Conservation (phyloP, 2,797 vertebrate species). For the Galagoides demidoff region DNA sequence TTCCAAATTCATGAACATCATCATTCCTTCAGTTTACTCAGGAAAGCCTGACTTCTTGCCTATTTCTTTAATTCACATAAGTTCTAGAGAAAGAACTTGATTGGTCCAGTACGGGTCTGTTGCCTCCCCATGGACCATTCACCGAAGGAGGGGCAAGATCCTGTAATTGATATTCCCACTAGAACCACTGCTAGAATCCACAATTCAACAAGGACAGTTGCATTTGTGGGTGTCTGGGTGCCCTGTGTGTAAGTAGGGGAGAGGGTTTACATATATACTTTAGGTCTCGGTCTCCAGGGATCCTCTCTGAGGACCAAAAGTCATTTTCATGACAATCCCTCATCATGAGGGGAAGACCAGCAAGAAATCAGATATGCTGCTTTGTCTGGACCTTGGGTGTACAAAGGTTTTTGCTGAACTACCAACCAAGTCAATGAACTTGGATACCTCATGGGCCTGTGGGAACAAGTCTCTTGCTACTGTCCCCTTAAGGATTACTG, state of each 20-base stretch:
- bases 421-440: not conserved
- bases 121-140: not conserved
- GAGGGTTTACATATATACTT: not conserved
- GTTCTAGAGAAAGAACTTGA: not conserved
- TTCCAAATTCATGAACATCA: not conserved
- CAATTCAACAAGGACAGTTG: not conserved
- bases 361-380: not conserved
- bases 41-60: not conserved
- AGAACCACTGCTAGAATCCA: not conserved
- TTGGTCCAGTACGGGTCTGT: not conserved
- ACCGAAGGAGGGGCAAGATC: not conserved
- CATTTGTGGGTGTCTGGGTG: not conserved
- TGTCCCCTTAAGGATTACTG: too few relatives aligned
- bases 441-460: too few relatives aligned
- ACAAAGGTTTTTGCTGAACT: not conserved
- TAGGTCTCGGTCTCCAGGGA: not conserved
- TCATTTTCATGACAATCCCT: not conserved
- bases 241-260: too few relatives aligned
- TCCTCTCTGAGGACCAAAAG: constrained; percentile 3
- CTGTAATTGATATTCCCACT: not conserved
- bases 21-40: not conserved
- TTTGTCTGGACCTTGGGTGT: not conserved
- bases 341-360: not conserved
- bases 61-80: not conserved
- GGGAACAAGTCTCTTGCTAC: too few relatives aligned